Evolutionary conservation across 2,797 vertebrate species (phyloP).

Genomic region (Myioborus miniatus): DNA sequence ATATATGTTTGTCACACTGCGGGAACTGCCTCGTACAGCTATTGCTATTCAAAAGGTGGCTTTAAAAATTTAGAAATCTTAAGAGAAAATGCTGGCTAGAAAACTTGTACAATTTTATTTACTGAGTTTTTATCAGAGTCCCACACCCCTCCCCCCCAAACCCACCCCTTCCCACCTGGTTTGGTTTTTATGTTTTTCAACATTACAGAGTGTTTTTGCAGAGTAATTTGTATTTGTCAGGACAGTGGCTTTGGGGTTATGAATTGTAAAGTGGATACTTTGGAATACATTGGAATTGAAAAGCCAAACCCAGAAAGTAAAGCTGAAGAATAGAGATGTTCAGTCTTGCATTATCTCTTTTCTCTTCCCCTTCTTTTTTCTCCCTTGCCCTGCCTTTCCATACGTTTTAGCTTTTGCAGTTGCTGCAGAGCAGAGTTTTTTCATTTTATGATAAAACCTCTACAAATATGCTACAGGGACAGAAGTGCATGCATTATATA

Average conservation of each 20-base stretch:
- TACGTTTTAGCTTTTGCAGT: background rate
- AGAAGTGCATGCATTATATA: background rate
- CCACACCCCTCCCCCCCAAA: fast-evolving
- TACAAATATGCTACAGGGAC: background rate
- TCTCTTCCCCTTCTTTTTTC: background rate
- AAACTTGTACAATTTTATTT: background rate
- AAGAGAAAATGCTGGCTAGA: background rate
- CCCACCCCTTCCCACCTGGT: fast-evolving
- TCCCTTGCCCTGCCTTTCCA: background rate
- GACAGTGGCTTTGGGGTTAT: background rate
- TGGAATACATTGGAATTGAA: background rate
- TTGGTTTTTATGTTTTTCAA: background rate
- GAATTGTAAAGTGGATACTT: background rate
- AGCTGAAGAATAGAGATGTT: background rate
- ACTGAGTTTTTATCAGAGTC: fast-evolving
- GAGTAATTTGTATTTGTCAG: background rate
- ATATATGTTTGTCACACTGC: background rate
- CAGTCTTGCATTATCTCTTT: background rate
- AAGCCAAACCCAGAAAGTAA: background rate
- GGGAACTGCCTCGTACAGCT: background rate
- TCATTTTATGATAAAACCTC: background rate
- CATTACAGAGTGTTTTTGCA: background rate
- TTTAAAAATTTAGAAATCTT: background rate
- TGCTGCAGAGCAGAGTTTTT: background rate
- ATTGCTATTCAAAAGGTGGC: background rate